Conservation (phyloP, 2,888 invertebrate genomes). For the Molorchus minor region DNA sequence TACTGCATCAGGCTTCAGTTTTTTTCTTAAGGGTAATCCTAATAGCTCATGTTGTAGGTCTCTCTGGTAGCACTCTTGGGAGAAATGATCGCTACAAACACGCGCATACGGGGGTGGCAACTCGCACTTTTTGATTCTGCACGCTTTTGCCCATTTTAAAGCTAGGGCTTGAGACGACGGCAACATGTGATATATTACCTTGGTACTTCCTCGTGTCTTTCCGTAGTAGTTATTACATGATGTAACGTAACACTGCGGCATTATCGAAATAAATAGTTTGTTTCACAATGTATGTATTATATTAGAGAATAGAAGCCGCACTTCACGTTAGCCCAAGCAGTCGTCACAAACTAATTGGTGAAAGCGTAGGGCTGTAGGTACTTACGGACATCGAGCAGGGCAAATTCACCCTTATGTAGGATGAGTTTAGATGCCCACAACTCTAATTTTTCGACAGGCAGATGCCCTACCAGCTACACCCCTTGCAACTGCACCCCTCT, state of each 20-base stretch:
- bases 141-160: conserved; percentile 63
- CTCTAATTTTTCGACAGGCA: conserved; percentile 37
- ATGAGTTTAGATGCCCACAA: conserved; percentile 23
- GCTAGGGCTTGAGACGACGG: conserved; percentile 64
- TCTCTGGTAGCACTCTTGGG: conserved; percentile 64
- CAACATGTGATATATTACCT: conserved; percentile 66
- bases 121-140: conserved; percentile 53
- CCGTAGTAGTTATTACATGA: conserved; percentile 66
- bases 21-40: conserved; percentile 65
- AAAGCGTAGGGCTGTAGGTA: conserved; percentile 18
- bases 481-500: conserved; percentile 43
- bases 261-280: no score
- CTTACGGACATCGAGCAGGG: background rate
- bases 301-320: background rate
- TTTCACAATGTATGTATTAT: no score
- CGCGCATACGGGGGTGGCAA: conserved; percentile 52
- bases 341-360: conserved; percentile 1
- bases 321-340: background rate
- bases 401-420: conserved; percentile 39
- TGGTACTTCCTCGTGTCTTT: conserved; percentile 61
- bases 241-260: conserved; percentile 67
- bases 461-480: conserved; percentile 44
- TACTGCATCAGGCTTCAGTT: conserved; percentile 63
- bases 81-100: conserved; percentile 67
- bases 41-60: conserved; percentile 67